These are phyloP conservation scores for Cettia cetti DNA, from an alignment of 2,113 vertebrate genomes.

Conservation along the genomic window DNA sequence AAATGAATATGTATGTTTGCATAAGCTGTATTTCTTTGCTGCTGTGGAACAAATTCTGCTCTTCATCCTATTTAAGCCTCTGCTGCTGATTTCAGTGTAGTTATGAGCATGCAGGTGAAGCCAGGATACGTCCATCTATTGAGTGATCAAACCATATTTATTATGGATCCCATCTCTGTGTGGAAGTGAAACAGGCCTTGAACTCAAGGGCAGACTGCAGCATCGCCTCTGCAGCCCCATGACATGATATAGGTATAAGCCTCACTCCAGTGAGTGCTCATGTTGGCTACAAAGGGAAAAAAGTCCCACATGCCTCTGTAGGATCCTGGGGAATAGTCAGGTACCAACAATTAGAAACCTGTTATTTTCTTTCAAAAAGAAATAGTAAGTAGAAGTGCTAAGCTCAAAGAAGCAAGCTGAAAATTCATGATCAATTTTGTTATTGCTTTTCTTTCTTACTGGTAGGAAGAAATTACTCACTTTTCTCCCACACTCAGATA, in stretches of 20 bases:
- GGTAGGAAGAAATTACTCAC: conserved; percentile 70
- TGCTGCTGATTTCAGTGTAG: neutral
- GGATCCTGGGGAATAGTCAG: neutral
- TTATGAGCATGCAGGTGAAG: neutral
- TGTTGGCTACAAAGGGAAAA: neutral
- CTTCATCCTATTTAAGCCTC: neutral
- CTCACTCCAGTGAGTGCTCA: neutral
- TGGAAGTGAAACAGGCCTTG: neutral
- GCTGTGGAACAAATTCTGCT: neutral
- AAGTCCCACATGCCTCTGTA: neutral
- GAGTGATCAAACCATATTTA: neutral
- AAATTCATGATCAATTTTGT: conserved; percentile 66
- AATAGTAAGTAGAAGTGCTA: conserved; percentile 50
- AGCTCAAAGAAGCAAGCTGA: conserved; percentile 48
- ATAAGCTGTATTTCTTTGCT: neutral
- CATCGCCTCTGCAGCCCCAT: fast-evolving
- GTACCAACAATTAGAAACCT: conserved; percentile 13
- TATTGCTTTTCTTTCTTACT: conserved; percentile 68
- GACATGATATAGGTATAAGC: neutral
- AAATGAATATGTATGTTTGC: conserved; percentile 11
- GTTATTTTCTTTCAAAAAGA: conserved; percentile 42
- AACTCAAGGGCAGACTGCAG: neutral
- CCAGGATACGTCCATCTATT: neutral
- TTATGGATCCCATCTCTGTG: neutral
- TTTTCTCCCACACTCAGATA: conserved; percentile 72